A percentile compares a stretch with the other conserved stretches of the same genome.
Conservation (phyloP, 2,113 vertebrate species). For the Piprites chloris region DNA sequence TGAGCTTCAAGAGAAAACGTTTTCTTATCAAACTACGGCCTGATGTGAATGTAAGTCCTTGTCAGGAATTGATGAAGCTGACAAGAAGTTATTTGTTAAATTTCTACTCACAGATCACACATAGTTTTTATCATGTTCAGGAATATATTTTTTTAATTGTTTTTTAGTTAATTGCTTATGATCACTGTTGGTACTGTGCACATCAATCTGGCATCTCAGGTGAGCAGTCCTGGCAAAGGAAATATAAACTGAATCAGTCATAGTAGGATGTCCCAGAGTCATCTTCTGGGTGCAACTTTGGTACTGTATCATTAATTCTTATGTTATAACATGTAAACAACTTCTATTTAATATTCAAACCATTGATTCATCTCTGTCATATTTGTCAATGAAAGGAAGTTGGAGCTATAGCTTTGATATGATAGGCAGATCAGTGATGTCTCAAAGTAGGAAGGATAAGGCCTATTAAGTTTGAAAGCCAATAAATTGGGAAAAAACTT, state of each 20-base stretch:
- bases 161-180: background rate
- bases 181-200: background rate
- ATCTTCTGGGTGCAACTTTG: background rate
- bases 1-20: constrained; percentile 98
- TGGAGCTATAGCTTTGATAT: background rate
- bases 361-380: background rate
- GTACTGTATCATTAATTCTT: background rate
- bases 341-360: background rate
- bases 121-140: background rate
- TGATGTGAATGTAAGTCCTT: constrained; percentile 88
- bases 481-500: background rate
- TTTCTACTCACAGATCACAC: background rate
- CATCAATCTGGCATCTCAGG: background rate
- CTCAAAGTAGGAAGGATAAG: background rate
- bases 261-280: background rate
- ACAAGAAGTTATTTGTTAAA: background rate
- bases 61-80: background rate
- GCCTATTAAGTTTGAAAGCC: background rate
- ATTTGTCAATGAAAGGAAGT: background rate
- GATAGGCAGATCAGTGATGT: background rate
- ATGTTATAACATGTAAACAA: background rate
- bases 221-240: background rate
- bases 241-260: background rate
- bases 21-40: constrained; percentile 96
- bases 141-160: background rate